These are phyloP conservation scores for Glossophaga mutica DNA, from an alignment of 2,797 vertebrate species.

Conservation along the genomic window DNA sequence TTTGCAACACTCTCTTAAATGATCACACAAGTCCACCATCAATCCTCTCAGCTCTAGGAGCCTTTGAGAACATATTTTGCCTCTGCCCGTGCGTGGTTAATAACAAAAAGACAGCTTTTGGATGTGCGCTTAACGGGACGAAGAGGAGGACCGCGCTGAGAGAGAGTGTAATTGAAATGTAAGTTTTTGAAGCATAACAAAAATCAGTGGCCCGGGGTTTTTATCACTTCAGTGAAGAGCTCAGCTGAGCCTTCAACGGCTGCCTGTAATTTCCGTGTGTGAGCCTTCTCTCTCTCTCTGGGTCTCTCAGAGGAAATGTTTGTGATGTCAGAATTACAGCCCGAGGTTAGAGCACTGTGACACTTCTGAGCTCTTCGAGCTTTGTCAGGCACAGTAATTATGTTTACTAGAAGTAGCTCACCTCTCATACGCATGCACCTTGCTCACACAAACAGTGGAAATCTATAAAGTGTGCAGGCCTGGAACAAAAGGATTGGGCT, in stretches of 20 bases:
- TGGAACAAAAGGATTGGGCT: neutral
- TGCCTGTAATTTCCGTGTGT: slow-evolving; percentile 11
- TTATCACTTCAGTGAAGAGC: slow-evolving; percentile 43
- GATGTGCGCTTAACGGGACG: slow-evolving; percentile 20
- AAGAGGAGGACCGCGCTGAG: neutral
- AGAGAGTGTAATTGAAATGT: slow-evolving; percentile 52
- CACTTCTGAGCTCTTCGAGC: slow-evolving; percentile 37
- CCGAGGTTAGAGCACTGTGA: neutral
- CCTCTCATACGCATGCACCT: neutral
- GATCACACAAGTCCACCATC: neutral
- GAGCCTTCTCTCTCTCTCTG: neutral
- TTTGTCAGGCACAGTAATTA: slow-evolving; percentile 58
- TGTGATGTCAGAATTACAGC: slow-evolving; percentile 54
- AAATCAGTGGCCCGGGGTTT: slow-evolving; percentile 24
- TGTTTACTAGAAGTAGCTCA: slow-evolving; percentile 38
- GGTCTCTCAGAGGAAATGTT: slow-evolving; percentile 3
- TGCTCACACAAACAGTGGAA: neutral
- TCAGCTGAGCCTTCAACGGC: neutral
- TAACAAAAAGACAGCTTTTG: slow-evolving; percentile 42
- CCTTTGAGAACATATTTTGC: slow-evolving; percentile 18
- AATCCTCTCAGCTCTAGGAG: neutral
- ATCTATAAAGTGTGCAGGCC: neutral
- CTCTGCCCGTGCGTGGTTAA: slow-evolving; percentile 17
- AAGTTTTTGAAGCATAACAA: slow-evolving; percentile 51
- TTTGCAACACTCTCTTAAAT: neutral